Evolutionary conservation across 2,797 vertebrate genomes (phyloP), one percentile per base, ranked within the genome.

Genomic region (Scolopax bukidnonensis): DNA sequence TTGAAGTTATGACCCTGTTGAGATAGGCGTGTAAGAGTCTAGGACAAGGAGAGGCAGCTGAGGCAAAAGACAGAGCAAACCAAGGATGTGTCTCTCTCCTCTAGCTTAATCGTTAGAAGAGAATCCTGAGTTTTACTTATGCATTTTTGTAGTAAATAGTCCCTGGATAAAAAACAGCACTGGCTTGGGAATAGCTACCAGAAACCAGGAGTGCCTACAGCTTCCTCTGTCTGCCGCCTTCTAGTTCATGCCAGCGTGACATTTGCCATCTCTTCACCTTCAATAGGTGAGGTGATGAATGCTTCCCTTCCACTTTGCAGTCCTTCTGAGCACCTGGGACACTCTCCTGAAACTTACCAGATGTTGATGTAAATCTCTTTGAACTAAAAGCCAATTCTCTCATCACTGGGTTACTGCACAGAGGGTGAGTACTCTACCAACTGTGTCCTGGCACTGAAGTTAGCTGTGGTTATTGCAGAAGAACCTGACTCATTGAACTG

Each of bases 1-100:
- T 89, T 97, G 92, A 97, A 95, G 90, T 93, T 84, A 76, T 53
- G 77, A 96, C 77, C 80, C 88, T 67, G 67, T 32, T 84, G 80
- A 69, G 36, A 92, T 59, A 82, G 57, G 56, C 33, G 1, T 48
- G 5, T n/a, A 60, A 93, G 61, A 74, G 27, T 48, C 43, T 60
- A 25, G 0, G 57, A 82, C 43, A 84, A 56, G 73, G 38, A 90
- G 30, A 76, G 48, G 59, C 74, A 79, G 78, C 59, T 67, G 77
- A 89, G 36, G 43, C 10, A 5, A 73, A 65, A 78, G 50, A 45
- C 20, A 54, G 32, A 54, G 36, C 71, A 70, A 88, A 93, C 33
- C 12, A 50, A 59, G 33, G 50, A 82, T 28, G 9, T 57, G 15
- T 81, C 20, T 81, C 25, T 92, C 41, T 69, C 54, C 54, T 40